phyloP scores from a whole-genome alignment of 2,888 invertebrate species.

The Pseudococcus viburni region DNA sequence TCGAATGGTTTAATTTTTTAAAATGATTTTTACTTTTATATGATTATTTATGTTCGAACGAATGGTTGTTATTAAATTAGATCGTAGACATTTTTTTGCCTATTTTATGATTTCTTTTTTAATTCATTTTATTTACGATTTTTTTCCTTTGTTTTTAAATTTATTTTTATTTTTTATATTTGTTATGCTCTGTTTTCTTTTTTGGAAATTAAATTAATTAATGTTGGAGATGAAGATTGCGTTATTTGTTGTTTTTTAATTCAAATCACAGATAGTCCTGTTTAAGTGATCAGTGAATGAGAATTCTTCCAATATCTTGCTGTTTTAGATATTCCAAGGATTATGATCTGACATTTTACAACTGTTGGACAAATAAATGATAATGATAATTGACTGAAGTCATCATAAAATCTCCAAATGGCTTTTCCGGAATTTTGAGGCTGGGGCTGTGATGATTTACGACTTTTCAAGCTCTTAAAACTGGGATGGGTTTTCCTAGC shows the following conservation, averaged over 20 bases:
- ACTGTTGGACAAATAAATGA: no score
- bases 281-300: no score
- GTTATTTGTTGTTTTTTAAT: neutral
- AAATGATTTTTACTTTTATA: slow-evolving; percentile 55
- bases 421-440: no score
- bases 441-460: no score
- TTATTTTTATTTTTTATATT: slow-evolving; percentile 54
- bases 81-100: neutral
- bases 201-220: slow-evolving; percentile 44
- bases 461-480: no score
- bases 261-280: neutral
- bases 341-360: no score
- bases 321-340: no score
- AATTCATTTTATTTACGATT: slow-evolving; percentile 27
- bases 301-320: no score
- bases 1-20: slow-evolving; percentile 18
- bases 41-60: neutral
- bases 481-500: no score
- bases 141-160: slow-evolving; percentile 28
- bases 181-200: slow-evolving; percentile 54
- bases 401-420: neutral
- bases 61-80: slow-evolving; percentile 52
- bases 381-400: neutral
- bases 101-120: slow-evolving; percentile 47
- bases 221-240: neutral